These are phyloP conservation scores for Meteorus cinctellus DNA, from an alignment of 2,888 invertebrate genomes.

Conservation along the genomic window DNA sequence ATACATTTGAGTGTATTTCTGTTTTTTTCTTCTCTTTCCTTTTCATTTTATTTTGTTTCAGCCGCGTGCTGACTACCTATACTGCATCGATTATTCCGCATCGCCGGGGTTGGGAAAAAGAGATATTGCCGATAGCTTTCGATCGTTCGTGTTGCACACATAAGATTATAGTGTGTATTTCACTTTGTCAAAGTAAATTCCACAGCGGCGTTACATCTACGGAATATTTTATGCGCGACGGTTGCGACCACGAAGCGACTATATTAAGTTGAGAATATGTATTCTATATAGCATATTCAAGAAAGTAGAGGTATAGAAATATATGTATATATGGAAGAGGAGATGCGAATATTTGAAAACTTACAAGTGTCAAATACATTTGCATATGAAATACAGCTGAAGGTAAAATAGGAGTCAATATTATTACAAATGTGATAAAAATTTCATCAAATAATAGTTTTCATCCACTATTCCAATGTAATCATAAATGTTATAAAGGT, in stretches of 20 bases:
- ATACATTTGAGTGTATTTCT: slow-evolving; percentile 9
- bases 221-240: slow-evolving; percentile 50
- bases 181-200: slow-evolving; percentile 43
- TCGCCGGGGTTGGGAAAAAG: slow-evolving; percentile 22
- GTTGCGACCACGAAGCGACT: slow-evolving; percentile 39
- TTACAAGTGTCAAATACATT: background rate
- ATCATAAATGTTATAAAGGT: too few relatives aligned
- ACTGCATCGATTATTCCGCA: slow-evolving; percentile 37
- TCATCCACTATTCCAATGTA: too few relatives aligned
- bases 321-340: too few relatives aligned
- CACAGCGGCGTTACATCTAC: slow-evolving; percentile 41
- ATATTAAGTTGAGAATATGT: slow-evolving; percentile 44
- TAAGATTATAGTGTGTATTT: slow-evolving; percentile 29
- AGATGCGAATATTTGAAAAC: background rate
- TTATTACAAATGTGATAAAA: too few relatives aligned
- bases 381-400: background rate
- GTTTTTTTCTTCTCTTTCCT: background rate
- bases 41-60: slow-evolving; percentile 8
- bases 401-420: slow-evolving; percentile 4
- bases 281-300: slow-evolving; percentile 30
- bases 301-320: background rate
- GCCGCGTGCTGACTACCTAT: background rate
- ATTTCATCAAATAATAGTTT: too few relatives aligned
- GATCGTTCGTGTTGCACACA: slow-evolving; percentile 30
- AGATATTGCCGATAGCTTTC: slow-evolving; percentile 34